phyloP scores from a whole-genome alignment of 2,797 vertebrate species.

The Eptatretus atami region DNA sequence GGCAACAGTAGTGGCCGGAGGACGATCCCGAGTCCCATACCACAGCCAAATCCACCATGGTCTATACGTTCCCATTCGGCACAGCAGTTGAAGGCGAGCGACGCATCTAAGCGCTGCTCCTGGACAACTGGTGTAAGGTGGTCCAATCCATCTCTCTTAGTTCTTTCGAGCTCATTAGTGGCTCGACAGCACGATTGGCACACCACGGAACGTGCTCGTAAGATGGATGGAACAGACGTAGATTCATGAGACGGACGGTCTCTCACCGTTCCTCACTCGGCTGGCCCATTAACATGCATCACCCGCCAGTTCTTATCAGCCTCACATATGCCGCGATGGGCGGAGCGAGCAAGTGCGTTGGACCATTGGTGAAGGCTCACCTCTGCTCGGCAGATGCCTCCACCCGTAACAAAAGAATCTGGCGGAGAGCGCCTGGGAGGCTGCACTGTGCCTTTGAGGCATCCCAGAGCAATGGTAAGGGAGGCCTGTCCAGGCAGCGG shows the following conservation, averaged over 20 bases:
- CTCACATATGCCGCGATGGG: neutral
- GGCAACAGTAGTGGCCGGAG: conserved; percentile 17
- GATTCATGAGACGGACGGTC: neutral
- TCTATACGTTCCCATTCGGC: conserved; percentile 52
- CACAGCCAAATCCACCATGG: conserved; percentile 68
- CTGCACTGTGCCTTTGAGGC: conserved; percentile 25
- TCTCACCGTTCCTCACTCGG: neutral
- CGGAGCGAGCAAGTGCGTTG: neutral
- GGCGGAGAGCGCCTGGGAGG: conserved; percentile 35
- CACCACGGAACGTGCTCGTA: neutral
- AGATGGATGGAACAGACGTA: neutral
- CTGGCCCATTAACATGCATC: neutral
- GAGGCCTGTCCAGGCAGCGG: conserved; percentile 15
- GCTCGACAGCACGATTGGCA: conserved; percentile 13
- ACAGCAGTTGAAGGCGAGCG: conserved; percentile 72
- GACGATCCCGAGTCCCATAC: conserved; percentile 75
- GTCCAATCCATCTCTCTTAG: conserved; percentile 42
- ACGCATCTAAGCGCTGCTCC: conserved; percentile 44
- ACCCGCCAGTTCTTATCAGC: neutral
- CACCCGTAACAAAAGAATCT: conserved; percentile 18
- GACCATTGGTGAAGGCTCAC: too few relatives aligned
- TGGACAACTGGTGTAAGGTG: conserved; percentile 42
- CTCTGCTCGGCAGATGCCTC: too few relatives aligned
- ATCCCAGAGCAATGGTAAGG: conserved; percentile 96
- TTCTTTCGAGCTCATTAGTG: conserved; percentile 8